Evolutionary conservation across 2,797 vertebrate genomes (phyloP).

Genomic region (Chelidonichthys spinosus): DNA sequence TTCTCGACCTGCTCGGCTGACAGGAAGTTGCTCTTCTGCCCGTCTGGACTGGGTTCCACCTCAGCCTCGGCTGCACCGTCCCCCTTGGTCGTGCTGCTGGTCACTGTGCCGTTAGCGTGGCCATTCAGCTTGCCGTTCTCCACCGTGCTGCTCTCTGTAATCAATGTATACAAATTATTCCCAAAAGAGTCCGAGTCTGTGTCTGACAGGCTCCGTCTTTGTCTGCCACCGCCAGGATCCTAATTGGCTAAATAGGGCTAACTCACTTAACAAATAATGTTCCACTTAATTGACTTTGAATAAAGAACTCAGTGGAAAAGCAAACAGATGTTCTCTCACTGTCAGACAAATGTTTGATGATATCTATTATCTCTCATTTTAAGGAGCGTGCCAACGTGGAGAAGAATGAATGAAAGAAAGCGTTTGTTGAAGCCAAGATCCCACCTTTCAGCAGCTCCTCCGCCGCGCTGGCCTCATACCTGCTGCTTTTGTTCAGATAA

Average conservation of each 20-base stretch:
- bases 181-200: background rate
- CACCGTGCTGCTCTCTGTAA: constrained; percentile 36
- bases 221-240: constrained; percentile 31
- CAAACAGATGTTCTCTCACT: constrained; percentile 11
- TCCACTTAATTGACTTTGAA: constrained; percentile 45
- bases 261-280: constrained; percentile 68
- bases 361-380: background rate
- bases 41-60: background rate
- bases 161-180: rapidly evolving
- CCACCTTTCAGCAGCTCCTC: constrained; percentile 83
- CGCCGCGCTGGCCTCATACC: constrained; percentile 80
- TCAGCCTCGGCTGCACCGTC: background rate
- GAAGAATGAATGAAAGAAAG: background rate
- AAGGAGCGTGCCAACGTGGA: background rate
- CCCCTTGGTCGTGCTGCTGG: background rate
- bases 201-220: constrained; percentile 63
- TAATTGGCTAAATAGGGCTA: constrained; percentile 54
- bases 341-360: background rate
- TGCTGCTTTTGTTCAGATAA: constrained; percentile 77
- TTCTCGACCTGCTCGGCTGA: constrained; percentile 52
- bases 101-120: constrained; percentile 55
- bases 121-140: constrained; percentile 67
- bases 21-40: constrained; percentile 50
- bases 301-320: constrained; percentile 7
- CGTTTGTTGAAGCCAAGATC: constrained; percentile 1